A percentile compares a stretch with the other conserved stretches of the same genome.
These are phyloP conservation scores for Pelmatolapia mariae DNA, from an alignment of 2,113 vertebrate genomes.

Conservation along the genomic window DNA sequence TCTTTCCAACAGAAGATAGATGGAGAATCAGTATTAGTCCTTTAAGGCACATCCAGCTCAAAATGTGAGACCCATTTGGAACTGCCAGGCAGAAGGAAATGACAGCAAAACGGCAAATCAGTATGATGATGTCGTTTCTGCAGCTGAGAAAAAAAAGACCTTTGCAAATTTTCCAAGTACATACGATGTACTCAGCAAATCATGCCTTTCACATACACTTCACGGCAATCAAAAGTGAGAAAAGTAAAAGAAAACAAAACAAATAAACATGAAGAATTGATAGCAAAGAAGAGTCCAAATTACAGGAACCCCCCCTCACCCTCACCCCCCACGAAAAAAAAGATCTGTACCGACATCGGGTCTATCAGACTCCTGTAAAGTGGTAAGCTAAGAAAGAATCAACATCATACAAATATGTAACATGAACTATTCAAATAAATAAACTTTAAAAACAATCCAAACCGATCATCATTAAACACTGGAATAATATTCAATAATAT, in stretches of 20 bases:
- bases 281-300: constrained; percentile 64
- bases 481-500: constrained; percentile 74
- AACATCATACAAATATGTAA: constrained; percentile 75
- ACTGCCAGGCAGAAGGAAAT: constrained; percentile 44
- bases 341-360: constrained; percentile 12
- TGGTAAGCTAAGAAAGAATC: constrained; percentile 69
- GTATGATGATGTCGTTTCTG: constrained; percentile 53
- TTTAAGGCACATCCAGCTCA: constrained; percentile 75
- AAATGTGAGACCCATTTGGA: constrained; percentile 61
- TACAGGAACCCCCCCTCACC: constrained; percentile 39
- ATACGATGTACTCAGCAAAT: constrained; percentile 67
- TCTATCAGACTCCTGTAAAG: constrained; percentile 60
- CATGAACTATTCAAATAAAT: constrained; percentile 68
- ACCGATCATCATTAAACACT: constrained; percentile 71
- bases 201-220: constrained; percentile 74
- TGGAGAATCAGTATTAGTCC: constrained; percentile 58
- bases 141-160: constrained; percentile 43
- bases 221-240: constrained; percentile 64
- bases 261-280: constrained; percentile 66
- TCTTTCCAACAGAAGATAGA: constrained; percentile 40
- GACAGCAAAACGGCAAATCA: constrained; percentile 61
- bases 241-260: constrained; percentile 50
- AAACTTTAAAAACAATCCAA: constrained; percentile 66
- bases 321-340: not conserved
- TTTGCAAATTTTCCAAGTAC: constrained; percentile 59